Percentiles rank a stretch among this genome's conserved stretches.
Evolutionary conservation across 2,797 vertebrate species (phyloP).

Genomic region (Geotrypetes seraphini): DNA sequence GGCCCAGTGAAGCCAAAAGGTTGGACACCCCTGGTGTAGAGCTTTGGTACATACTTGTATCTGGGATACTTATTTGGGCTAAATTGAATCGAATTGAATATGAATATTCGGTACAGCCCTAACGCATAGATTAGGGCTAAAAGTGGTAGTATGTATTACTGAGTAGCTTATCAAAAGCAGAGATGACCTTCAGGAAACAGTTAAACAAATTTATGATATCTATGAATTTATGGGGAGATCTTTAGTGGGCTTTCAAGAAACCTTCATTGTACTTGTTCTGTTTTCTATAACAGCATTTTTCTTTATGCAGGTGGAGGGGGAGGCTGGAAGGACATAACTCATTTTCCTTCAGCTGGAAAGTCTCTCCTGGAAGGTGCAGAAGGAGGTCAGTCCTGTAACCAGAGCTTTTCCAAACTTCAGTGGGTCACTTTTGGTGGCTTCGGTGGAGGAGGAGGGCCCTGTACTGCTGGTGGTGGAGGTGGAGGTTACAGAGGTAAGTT

Average conservation of each 20-base stretch:
- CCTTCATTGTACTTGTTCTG: not conserved
- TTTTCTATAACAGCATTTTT: too few species aligned
- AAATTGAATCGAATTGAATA: too few species aligned
- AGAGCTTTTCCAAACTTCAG: conserved; percentile 60
- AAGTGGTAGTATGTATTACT: too few species aligned
- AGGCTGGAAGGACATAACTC: conserved; percentile 59
- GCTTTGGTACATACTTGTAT: too few species aligned
- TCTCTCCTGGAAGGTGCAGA: conserved; percentile 69
- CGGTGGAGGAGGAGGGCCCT: conserved; percentile 79
- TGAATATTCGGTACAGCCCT: too few species aligned
- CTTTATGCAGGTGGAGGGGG: conserved; percentile 60
- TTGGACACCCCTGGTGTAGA: too few species aligned
- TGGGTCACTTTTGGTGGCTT: conserved; percentile 81
- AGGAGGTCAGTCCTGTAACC: conserved; percentile 70
- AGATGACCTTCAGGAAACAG: too few species aligned
- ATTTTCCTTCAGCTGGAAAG: conserved; percentile 55
- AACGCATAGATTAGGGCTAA: too few species aligned
- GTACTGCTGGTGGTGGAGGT: conserved; percentile 76
- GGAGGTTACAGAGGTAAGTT: conserved; percentile 76
- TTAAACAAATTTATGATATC: not conserved
- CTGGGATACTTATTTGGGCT: too few species aligned
- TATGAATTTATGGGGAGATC: not conserved
- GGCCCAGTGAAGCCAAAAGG: too few species aligned
- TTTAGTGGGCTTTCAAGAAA: not conserved
- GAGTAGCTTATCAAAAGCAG: too few species aligned